These are phyloP conservation scores for Heteromyza rotundicornis DNA, from an alignment of 2,888 invertebrate species.

Conservation along the genomic window DNA sequence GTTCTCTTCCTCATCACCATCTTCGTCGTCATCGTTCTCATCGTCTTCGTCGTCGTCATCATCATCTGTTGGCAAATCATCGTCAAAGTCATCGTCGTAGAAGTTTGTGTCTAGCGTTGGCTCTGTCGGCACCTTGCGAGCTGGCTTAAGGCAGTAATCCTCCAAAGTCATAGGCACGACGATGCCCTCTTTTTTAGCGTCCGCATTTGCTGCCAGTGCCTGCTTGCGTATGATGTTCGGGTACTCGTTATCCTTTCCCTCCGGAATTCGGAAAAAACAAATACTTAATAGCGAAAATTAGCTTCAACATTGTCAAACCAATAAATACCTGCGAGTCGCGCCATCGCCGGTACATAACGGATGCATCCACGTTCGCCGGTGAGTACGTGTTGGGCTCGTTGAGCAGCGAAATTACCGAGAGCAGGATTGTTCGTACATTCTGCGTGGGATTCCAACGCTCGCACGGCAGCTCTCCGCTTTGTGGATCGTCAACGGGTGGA, in stretches of 20 bases:
- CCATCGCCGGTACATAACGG: constrained; percentile 99
- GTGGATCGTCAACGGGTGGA: constrained; percentile 98
- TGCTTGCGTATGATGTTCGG: constrained; percentile 98
- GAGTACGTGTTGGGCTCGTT: constrained; percentile 99
- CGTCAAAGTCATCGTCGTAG: constrained; percentile 94
- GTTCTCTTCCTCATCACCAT: constrained; percentile 92
- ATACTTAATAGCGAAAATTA: background rate
- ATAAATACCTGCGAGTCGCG: constrained; percentile 80
- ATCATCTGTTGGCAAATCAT: constrained; percentile 73
- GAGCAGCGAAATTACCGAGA: constrained; percentile 97
- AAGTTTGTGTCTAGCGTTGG: constrained; percentile 90
- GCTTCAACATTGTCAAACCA: too few species aligned
- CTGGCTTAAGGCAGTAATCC: constrained; percentile 96
- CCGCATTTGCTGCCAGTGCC: constrained; percentile 91
- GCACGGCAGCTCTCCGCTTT: constrained; percentile 97
- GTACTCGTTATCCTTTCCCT: constrained; percentile 96
- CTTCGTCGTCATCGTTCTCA: constrained; percentile 67
- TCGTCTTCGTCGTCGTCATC: constrained; percentile 76
- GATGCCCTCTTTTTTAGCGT: constrained; percentile 96
- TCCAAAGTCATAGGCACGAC: constrained; percentile 96
- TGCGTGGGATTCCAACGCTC: constrained; percentile 99
- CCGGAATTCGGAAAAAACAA: constrained; percentile 3
- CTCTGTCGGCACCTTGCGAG: constrained; percentile 84
- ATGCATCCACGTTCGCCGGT: constrained; percentile 99
- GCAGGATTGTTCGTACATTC: constrained; percentile 96